Base-by-base conservation (phyloP, 2,888 invertebrate genomes). In the Cenopis cana region DNA sequence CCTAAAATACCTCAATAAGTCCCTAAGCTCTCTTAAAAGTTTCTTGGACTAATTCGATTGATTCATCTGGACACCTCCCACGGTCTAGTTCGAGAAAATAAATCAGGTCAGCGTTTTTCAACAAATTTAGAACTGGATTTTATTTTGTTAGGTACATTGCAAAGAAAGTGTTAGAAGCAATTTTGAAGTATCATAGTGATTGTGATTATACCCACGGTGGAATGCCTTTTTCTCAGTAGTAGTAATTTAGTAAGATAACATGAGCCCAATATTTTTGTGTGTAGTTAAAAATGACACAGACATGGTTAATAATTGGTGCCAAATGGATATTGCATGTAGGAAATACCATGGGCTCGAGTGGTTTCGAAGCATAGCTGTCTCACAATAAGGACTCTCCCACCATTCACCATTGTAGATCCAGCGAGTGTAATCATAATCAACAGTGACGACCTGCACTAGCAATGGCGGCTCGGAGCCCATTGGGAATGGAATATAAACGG, bases 311-410 rank as follows among this genome's bases (percentile, higher is more conserved):
- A n/a, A n/a, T 4, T 24, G 24, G 24, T 24, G 24, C 24, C 24
- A 24, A 24, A 24, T 24, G 24, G 4, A 24, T 24, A 24, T 24
- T 24, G 24, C 2, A 24, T 24, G 24, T 24, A 24, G 24, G 24
- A 24, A n/a, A n/a, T n/a, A 1, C 24, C 4, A 3, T 50, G 57
- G 36, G 18, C 18, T 50, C 38, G n/a, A 38, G n/a, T 11, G 33
- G 10, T 49, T 55, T 12, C 24, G 17, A 33, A 18, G 52, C 33
- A 52, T 20, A 18, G 18, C 38, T 33, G 41, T 1, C 24, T 36
- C 46, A 54, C 65, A 54, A 70, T 70, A 54, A 69, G 29, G 57
- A 59, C 65, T 70, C 59, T 59, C 59, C 60, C 65, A 66, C 54
- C 20, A 54, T 65, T 65, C 20, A 20, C 50, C 50, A 65, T 57